Evolutionary conservation across 92 coral and sea anemone genomes (phyloP).

Genomic region (Epizoanthus fatuus): DNA sequence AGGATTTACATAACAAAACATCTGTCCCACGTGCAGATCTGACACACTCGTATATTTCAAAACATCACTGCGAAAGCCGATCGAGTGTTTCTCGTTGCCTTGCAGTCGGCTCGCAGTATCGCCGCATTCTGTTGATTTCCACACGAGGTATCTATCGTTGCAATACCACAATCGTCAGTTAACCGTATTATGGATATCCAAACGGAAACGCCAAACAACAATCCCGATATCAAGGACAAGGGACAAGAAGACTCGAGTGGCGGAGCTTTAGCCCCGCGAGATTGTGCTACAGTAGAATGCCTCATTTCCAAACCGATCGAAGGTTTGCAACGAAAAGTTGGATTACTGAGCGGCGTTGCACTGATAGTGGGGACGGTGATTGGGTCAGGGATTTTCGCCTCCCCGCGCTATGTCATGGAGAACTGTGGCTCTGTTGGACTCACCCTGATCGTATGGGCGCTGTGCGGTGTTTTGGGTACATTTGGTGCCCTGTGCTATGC

Average conservation of each 20-base stretch:
- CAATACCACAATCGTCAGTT: background rate
- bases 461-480: conserved; percentile 90
- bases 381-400: conserved; percentile 97
- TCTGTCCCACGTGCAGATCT: too few species aligned
- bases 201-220: conserved; percentile 27
- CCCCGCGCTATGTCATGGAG: conserved; percentile 93
- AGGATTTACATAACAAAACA: too few species aligned
- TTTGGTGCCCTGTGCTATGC: conserved; percentile 93
- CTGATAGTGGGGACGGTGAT: conserved; percentile 96
- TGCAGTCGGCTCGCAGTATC: too few species aligned
- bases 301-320: conserved; percentile 42
- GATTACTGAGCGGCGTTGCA: conserved; percentile 88
- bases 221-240: background rate
- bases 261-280: conserved; percentile 26
- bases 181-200: background rate
- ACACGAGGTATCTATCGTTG: too few species aligned
- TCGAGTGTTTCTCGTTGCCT: too few species aligned
- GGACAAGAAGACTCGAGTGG: background rate
- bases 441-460: conserved; percentile 92
- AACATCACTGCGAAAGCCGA: too few species aligned
- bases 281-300: conserved; percentile 65
- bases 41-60: too few species aligned
- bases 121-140: too few species aligned
- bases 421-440: conserved; percentile 94
- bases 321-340: conserved; percentile 90